Base-by-base conservation (phyloP, 2,113 vertebrate species). In the Lutjanus erythropterus region DNA sequence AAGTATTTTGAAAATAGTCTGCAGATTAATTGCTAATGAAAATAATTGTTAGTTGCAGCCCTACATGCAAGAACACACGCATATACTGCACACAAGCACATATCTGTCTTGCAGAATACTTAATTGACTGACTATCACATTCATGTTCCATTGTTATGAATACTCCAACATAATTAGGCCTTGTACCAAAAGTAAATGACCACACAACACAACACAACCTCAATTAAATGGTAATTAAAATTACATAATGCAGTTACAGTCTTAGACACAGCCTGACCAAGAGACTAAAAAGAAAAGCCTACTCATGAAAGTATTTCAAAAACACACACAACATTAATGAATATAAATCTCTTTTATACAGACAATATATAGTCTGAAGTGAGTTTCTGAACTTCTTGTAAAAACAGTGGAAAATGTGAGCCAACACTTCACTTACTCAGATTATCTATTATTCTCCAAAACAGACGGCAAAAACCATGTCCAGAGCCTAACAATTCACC, bases 401-500 rank as follows among this genome's bases (percentile, higher is more conserved):
- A 42, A 41, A 56, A 27, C 0, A 47, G 9, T 21, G 10, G 44
- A 66, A 81, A 73, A 65, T 12, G 61, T 4, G 27, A 80, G 21
- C 5, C 29, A 27, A n/a, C n/a, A 27, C 19, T 58, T 53, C 37
- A 71, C 58, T 68, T 19, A 68, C 64, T 78, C 11, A 41, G 31
- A 50, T 23, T 7, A 52, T 70, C 25, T 7, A 52, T 70, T n/a
- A 52, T 74, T 61, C 37, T 73, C 71, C 18, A 46, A 46, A 75
- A 35, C 7, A 5, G 41, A 75, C 21, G 61, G 62, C 25, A 16
- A 76, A 53, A 81, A 73, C 21, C 35, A 67, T 53, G 67, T 78
- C 66, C 60, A 75, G 21, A 56, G 53, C 78, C 42, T 14, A 33
- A 82, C 62, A 23, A 55, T 60, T 85, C 65, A 89, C 77, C 64